Base-by-base conservation (phyloP, 2,888 invertebrate species). In the Eilema caniola region DNA sequence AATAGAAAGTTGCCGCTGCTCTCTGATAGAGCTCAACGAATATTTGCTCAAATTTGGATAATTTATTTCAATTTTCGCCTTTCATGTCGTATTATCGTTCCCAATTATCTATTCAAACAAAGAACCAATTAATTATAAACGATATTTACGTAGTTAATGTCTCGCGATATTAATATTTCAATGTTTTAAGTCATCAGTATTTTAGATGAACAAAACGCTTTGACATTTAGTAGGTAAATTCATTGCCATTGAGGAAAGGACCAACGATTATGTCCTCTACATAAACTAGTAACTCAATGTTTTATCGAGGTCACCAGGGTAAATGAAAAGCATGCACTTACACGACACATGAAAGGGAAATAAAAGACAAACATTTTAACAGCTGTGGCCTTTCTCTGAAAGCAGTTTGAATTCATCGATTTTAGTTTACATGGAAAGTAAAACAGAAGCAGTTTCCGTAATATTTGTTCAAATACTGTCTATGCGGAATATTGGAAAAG, bases 51-150 rank as follows among this genome's bases (percentile, higher is more conserved):
- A 83, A 86, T 84, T 83, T 82, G 66, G 70, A 73, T 79, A 87
- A 86, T 86, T 86, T 85, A 85, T 86, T 83, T 86, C 78, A 86
- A 86, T 87, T 85, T 85, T 85, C 83, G 75, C 85, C 82, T 87
- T 86, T 86, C 86, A 83, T 83, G 82, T 84, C 77, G 67, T 78
- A 83, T 86, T 87, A 87, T 85, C 85, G 79, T 81, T 82, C 69
- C 72, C 85, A 86, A 87, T 87, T 87, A 85, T 87, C 83, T 79
- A 62, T 75, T 75, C 60, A 76, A 86, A 87, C 86, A 86, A 86
- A 84, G 78, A 74, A 70, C 73, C 71, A 75, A 81, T 84, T 82
- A 77, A 82, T 87, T 86, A 80, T 76, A 77, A 84, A 76, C 70
- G 80, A 81, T 85, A 82, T 86, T 87, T 80, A 81, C 78, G 73